Percentiles rank a stretch among this genome's conserved stretches.
These are phyloP conservation scores for Ariolimax columbianus DNA, from an alignment of 2,888 invertebrate genomes.

Conservation along the genomic window DNA sequence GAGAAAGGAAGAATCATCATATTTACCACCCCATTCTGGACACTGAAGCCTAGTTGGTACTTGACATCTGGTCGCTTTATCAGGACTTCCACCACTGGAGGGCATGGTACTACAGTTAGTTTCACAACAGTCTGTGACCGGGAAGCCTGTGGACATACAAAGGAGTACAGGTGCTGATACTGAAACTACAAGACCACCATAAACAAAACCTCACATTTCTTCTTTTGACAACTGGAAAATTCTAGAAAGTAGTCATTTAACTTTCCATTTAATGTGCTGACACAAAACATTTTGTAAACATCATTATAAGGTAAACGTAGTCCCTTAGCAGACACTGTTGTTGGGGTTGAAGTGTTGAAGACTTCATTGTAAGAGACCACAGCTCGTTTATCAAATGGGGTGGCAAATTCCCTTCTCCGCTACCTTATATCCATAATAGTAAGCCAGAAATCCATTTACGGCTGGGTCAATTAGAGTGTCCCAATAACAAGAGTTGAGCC, in stretches of 20 bases:
- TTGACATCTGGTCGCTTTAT: constrained; percentile 99
- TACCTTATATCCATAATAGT: no score
- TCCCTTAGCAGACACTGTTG: no score
- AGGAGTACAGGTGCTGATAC: background rate
- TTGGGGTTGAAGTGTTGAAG: no score
- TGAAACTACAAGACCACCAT: background rate
- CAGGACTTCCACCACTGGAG: constrained; percentile 99
- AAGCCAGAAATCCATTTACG: no score
- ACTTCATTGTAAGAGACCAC: no score
- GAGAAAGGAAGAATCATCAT: no score
- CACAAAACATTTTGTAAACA: no score
- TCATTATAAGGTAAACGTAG: no score
- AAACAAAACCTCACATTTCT: background rate
- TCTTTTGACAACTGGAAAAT: background rate
- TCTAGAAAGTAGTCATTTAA: background rate
- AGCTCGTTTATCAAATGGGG: no score
- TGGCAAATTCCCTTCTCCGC: no score
- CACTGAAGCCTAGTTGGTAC: constrained; percentile 99
- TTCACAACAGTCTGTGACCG: constrained; percentile 99
- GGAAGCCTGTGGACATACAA: constrained; percentile 82
- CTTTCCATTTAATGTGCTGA: background rate
- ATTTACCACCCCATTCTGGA: constrained; percentile 98
- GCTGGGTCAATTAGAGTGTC: no score
- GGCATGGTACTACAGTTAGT: constrained; percentile 98
- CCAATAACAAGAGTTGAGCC: no score